Conservation (phyloP, 1,140 invertebrate genomes). For the Drosophila parvula region DNA sequence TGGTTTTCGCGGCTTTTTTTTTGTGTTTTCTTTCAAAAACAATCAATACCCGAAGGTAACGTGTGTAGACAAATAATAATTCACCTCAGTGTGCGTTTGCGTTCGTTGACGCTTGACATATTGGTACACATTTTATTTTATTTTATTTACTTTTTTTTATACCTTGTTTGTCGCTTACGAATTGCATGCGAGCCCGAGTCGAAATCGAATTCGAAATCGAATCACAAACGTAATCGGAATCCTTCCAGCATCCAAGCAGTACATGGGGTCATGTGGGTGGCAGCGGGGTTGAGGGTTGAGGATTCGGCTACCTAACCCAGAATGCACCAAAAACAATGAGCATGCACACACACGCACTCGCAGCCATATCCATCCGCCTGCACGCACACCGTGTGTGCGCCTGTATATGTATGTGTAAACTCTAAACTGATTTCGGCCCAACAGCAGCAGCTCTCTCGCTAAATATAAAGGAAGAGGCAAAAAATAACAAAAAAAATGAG, state of each 20-base stretch:
- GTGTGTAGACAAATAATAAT: slow-evolving; percentile 73
- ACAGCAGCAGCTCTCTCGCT: slow-evolving; percentile 19
- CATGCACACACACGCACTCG: slow-evolving; percentile 15
- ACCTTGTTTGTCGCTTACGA: slow-evolving; percentile 40
- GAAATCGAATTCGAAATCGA: slow-evolving; percentile 12
- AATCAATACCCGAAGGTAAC: slow-evolving; percentile 81
- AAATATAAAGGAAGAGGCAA: slow-evolving; percentile 23
- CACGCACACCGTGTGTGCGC: slow-evolving; percentile 9
- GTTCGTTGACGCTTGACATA: slow-evolving; percentile 80
- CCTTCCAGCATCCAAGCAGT: slow-evolving; percentile 19
- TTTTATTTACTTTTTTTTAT: slow-evolving; percentile 59
- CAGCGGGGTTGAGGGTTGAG: not conserved
- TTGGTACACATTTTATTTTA: slow-evolving; percentile 73
- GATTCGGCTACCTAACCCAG: slow-evolving; percentile 28
- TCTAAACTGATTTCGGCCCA: slow-evolving; percentile 33
- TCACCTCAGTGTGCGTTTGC: slow-evolving; percentile 77
- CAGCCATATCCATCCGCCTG: not conserved
- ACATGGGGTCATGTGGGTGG: slow-evolving; percentile 10
- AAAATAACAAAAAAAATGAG: slow-evolving; percentile 3
- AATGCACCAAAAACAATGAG: slow-evolving; percentile 24
- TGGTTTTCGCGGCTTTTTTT: slow-evolving; percentile 77
- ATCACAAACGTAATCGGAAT: slow-evolving; percentile 11
- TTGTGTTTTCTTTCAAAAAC: slow-evolving; percentile 79
- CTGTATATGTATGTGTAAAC: slow-evolving; percentile 31
- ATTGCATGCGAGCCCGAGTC: slow-evolving; percentile 33